phyloP scores from a whole-genome alignment of 2,888 invertebrate species.

The Epinotia brunnichana region DNA sequence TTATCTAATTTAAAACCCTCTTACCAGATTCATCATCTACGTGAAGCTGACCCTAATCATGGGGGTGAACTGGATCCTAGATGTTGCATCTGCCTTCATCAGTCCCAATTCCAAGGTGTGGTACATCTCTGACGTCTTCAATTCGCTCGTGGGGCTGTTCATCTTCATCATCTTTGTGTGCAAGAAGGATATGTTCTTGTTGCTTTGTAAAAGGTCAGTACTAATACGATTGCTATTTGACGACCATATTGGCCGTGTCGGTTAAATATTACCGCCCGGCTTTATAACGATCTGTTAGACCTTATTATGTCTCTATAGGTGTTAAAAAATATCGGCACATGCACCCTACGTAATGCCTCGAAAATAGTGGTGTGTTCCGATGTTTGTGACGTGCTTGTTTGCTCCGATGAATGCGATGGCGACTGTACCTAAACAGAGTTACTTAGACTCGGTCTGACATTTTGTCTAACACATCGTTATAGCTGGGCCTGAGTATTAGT shows the following conservation, averaged over 20 bases:
- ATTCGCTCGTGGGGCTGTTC: neutral
- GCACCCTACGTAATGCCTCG: no score
- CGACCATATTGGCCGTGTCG: neutral
- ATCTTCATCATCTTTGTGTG: constrained; percentile 11
- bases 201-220: neutral
- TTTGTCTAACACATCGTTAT: no score
- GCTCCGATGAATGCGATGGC: no score
- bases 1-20: neutral
- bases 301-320: no score
- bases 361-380: no score
- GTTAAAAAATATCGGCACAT: no score
- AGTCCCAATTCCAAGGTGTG: neutral
- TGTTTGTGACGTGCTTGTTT: no score
- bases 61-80: constrained; percentile 17
- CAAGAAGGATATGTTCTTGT: constrained; percentile 2
- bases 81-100: neutral
- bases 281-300: no score
- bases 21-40: constrained; percentile 16
- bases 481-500: no score
- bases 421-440: no score
- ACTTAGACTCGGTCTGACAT: no score
- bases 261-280: no score
- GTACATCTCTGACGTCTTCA: neutral
- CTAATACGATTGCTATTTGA: neutral
- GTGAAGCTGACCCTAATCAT: neutral